A percentile compares a stretch with the other conserved stretches of the same genome.
These are phyloP conservation scores for Cladorhizidae sp. DNA, from an alignment of 37 sponge, comb jelly and placozoan genomes.

Conservation along the genomic window DNA sequence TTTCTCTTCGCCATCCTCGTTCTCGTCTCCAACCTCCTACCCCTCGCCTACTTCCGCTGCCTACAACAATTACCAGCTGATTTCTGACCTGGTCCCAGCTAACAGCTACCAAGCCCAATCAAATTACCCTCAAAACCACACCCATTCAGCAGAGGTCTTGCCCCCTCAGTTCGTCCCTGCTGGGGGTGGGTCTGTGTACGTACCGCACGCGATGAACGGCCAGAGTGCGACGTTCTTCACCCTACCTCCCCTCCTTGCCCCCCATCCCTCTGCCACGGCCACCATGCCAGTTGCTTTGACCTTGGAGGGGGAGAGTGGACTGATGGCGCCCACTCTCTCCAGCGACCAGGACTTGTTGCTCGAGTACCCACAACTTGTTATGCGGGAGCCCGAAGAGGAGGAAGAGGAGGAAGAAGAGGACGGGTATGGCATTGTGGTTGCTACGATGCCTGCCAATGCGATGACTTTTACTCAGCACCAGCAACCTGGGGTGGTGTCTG, in stretches of 20 bases:
- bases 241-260: constrained; percentile 14
- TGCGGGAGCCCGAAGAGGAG: not conserved
- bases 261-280: constrained; percentile 5
- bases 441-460: not conserved
- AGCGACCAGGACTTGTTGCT: constrained; percentile 1
- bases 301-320: constrained; percentile 30
- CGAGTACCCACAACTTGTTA: not conserved
- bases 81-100: too few species aligned
- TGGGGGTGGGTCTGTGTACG: too few species aligned
- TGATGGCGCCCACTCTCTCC: constrained; percentile 25
- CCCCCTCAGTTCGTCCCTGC: not conserved
- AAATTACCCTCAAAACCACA: too few species aligned
- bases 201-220: too few species aligned
- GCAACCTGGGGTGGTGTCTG: not conserved
- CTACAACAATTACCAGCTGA: too few species aligned
- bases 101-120: too few species aligned
- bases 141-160: too few species aligned
- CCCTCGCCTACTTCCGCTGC: too few species aligned
- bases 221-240: not conserved
- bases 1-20: too few species aligned
- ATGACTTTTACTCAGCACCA: constrained; percentile 1
- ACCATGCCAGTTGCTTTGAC: constrained; percentile 16
- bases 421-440: too few species aligned
- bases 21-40: too few species aligned
- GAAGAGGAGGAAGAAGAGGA: not conserved